Percentiles rank a stretch among this genome's conserved stretches.
Conservation (phyloP, 1,140 invertebrate species). For the Cydia strobilella region DNA sequence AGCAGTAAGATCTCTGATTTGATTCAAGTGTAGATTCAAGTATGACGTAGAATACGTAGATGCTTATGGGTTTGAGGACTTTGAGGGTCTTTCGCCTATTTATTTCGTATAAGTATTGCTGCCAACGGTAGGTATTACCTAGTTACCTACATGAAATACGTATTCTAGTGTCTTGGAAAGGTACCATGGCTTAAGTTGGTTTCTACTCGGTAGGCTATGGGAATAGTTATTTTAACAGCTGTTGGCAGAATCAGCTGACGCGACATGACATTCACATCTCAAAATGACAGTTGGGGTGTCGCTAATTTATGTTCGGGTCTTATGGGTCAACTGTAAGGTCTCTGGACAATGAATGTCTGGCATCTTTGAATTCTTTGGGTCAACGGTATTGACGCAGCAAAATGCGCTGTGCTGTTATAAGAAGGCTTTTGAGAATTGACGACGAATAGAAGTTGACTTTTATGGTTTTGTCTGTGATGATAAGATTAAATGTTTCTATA, state of each 20-base stretch:
- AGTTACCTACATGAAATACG: too few species aligned
- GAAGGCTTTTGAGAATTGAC: background rate
- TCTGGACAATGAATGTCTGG: background rate
- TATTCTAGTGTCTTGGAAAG: too few species aligned
- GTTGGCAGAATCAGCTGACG: slow-evolving; percentile 1
- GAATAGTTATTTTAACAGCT: background rate
- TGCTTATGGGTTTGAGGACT: background rate
- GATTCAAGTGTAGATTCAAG: too few species aligned
- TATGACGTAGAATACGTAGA: too few species aligned
- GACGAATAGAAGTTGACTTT: too few species aligned
- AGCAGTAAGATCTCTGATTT: too few species aligned
- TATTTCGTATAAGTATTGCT: too few species aligned
- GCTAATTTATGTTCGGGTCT: background rate
- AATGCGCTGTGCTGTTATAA: background rate
- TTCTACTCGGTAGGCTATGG: background rate
- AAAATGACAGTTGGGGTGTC: slow-evolving; percentile 9
- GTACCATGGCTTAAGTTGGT: too few species aligned
- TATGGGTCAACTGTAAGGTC: background rate
- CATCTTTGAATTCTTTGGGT: slow-evolving; percentile 3
- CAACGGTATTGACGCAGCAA: background rate
- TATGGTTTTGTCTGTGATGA: too few species aligned
- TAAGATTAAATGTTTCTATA: too few species aligned
- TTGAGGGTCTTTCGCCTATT: too few species aligned
- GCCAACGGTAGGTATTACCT: too few species aligned
- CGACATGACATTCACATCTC: background rate